Evolutionary conservation across 2,888 invertebrate species (phyloP), one percentile per base, ranked within the genome.

Genomic region (Nezara viridula): DNA sequence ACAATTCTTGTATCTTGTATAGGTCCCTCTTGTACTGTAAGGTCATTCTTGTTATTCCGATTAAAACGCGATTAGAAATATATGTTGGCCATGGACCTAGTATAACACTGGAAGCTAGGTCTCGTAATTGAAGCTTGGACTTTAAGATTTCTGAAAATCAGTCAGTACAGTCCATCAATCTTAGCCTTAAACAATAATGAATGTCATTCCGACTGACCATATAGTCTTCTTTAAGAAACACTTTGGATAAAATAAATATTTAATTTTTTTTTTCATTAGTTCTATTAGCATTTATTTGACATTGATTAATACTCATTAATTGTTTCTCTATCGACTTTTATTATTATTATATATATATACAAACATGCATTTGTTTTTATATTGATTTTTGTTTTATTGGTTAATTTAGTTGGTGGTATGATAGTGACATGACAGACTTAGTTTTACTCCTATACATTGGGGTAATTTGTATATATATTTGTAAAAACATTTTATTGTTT

Each of bases 401-500:
- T 24, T 44, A 47, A 47, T 81, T 44, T 44, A 44, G n/a, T 47
- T 3, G n/a, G 24, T 40, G 24, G 40, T 44, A 81, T n/a, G 2
- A 44, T 12, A 19, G 44, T 44, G 44, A 81, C 44, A 47, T 44
- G 21, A 44, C 81, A 24, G 44, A 44, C 44, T 44, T 73, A 73
- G 27, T 81, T 44, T 77, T 77, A 40, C 10, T 44, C 81, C 81
- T n/a, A 44, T 44, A n/a, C n/a, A 47, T 10, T 19, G 24, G 44
- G 40, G 73, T 2, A 32, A 24, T 81, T 81, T 81, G 81, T 81
- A 81, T 19, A 81, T 81, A 81, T 81, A 81, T 47, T 44, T 81
- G 81, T 81, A 81, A 44, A 81, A 81, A 81, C 4, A 47, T 81
- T 81, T 81, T 44, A 81, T 81, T 81, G 44, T 81, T 81, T 81